Evolutionary conservation across 2,888 invertebrate genomes (phyloP).

Genomic region (Stenichneumon culpator): DNA sequence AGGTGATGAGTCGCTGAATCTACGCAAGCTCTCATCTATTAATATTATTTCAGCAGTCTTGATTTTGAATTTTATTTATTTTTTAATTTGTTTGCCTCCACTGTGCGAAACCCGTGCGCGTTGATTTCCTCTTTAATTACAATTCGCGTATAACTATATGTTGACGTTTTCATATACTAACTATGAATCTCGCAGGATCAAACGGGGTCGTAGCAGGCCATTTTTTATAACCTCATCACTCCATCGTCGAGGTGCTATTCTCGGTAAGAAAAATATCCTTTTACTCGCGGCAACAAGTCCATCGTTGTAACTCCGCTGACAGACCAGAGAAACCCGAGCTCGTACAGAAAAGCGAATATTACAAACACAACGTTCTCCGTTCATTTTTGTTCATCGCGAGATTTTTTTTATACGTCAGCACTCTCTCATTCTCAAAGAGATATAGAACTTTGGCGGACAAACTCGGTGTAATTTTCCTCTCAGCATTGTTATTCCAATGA

Average conservation of each 20-base stretch:
- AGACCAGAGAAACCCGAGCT: background rate
- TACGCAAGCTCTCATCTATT: constrained; percentile 32
- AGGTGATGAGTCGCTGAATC: constrained; percentile 20
- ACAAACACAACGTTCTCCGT: background rate
- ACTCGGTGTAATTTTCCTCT: background rate
- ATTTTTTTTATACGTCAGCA: constrained; percentile 34
- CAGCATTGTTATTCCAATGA: constrained; percentile 23
- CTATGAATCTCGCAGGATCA: background rate
- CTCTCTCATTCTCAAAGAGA: constrained; percentile 7
- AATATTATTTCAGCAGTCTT: constrained; percentile 36
- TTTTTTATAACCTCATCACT: background rate
- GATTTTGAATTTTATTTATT: background rate
- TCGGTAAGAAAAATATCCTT: background rate
- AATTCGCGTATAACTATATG: background rate
- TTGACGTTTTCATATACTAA: background rate
- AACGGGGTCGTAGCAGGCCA: background rate
- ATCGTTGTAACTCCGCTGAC: background rate
- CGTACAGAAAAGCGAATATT: background rate
- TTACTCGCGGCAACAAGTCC: background rate
- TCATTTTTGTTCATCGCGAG: constrained; percentile 5
- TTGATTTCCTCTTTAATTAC: background rate
- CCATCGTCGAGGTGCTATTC: background rate
- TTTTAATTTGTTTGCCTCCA: too few species aligned
- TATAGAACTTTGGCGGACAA: background rate
- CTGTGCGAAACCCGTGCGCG: background rate